Base-by-base conservation (phyloP, 1,140 invertebrate genomes). In the Eueides isabella region DNA sequence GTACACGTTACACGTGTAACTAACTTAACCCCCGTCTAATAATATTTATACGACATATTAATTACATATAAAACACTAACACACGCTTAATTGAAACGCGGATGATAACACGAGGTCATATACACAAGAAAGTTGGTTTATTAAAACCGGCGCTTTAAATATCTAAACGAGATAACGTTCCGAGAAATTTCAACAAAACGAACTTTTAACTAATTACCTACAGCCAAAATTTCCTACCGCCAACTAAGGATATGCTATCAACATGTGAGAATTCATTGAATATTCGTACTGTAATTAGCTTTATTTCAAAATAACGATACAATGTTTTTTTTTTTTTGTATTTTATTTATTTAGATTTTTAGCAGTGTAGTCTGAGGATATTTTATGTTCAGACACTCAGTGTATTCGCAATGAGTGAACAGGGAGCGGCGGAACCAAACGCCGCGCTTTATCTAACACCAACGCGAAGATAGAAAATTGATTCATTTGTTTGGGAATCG, bases 81-180 rank as follows among this genome's bases (percentile, higher is more conserved):
- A 5, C 48, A 30, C 30, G 31, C 30, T 69, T 72, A 67, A 67
- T 67, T 67, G 28, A 72, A 72, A 72, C 33, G 64, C 48, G 71
- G 26, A 16, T 26, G 71, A 72, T 72, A 72, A 72, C 71, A 26
- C 38, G 64, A 41, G 71, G 71, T 72, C 71, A 41, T 33, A 16
- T 5, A 14, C 33, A 55, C 19, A 33, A 72, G 62, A 72, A 65
- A 66, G 61, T 66, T 6, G 14, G 1, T 38, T 38, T 38, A 38
- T 38, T 72, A 44, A 71, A 63, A 19, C 14, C 28, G 61, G 41
- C 55, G 55, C n/a, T 16, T 23, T 35, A 33, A 69, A 69, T 70
- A 61, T 33, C 31, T 62, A 62, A 63, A 55, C 29, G 28, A 29
- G 66, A 62, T 19, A 31, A 41, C 19, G 26, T 67, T 72, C 71